Conservation (phyloP, 2,113 vertebrate genomes). For the Laterallus jamaicensis region DNA sequence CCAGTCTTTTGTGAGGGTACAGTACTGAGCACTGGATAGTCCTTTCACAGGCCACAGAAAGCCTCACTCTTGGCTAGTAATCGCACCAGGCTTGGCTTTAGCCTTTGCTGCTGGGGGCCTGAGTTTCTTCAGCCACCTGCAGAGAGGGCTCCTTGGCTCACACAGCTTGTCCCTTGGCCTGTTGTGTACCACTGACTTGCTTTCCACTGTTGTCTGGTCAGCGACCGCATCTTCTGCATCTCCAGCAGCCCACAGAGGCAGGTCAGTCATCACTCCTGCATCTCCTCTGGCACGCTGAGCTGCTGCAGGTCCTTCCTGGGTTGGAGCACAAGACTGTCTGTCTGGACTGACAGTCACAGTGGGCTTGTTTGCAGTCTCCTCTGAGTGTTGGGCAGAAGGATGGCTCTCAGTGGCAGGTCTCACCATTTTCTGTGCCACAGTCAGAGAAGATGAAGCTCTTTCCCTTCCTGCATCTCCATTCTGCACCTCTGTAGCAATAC, state of each 20-base stretch:
- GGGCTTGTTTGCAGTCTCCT: neutral
- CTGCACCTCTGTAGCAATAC: neutral
- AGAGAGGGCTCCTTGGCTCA: neutral
- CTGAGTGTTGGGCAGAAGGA: neutral
- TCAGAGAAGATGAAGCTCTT: neutral
- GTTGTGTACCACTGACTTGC: rapidly evolving
- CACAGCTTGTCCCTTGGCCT: neutral
- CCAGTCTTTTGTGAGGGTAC: neutral
- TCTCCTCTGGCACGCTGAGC: neutral
- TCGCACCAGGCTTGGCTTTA: neutral
- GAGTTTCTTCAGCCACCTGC: conserved; percentile 43
- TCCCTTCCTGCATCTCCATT: rapidly evolving
- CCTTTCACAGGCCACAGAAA: neutral
- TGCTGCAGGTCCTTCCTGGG: neutral
- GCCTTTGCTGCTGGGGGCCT: neutral
- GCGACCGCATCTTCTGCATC: rapidly evolving
- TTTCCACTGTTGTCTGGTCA: rapidly evolving
- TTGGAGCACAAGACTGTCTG: rapidly evolving
- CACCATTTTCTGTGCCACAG: rapidly evolving
- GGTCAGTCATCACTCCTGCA: rapidly evolving
- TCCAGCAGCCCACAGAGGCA: neutral
- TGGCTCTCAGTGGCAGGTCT: neutral
- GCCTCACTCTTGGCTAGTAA: neutral
- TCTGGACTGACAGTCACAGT: rapidly evolving
- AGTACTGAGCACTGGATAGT: rapidly evolving